Evolutionary conservation across 2,888 invertebrate genomes (phyloP), one percentile per base, ranked within the genome.

Genomic region (Drosophila paranaensis): DNA sequence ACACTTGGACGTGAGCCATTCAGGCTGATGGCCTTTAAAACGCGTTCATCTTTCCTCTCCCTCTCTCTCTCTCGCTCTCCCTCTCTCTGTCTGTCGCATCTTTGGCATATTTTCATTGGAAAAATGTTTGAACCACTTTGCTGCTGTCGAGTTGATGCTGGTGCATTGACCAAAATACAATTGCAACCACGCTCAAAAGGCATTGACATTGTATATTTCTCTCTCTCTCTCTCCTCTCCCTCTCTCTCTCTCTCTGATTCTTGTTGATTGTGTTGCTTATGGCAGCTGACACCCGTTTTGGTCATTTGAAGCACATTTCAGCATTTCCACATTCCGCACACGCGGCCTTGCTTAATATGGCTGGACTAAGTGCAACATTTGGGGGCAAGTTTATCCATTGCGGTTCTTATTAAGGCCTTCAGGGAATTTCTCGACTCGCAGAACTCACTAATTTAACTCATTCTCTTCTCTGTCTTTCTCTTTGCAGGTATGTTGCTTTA

Each of bases 131-230:
- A 80, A 74, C 85, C 81, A 80, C 85, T 81, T 83, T 74, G 71
- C 61, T 60, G 55, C 48, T 33, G 33, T 50, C 48, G 33, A 30
- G 30, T 33, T 50, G 45, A 45, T 48, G n/a, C 58, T 42, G 30
- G 85, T 71, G 81, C 83, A 86, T 80, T 86, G 83, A 80, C 83
- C 84, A 86, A 86, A 86, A 86, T 33, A 69, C 83, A 83, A 83
- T 85, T 79, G 82, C 79, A 72, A 79, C 71, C 83, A 70, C 61
- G 71, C 65, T 40, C 56, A 20, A 77, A 77, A 62, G 67, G 64
- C 81, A 68, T 77, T 83, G 82, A 82, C 82, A 84, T 82, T 80
- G 81, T 60, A 54, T 30, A 27, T 10, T 14, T 37, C 10, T 33
- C 33, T 9, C 33, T 33, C 33, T 33, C 33, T 27, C 45, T 45